Evolutionary conservation across 2,888 invertebrate species (phyloP).

Genomic region (Frankliniella fusca): DNA sequence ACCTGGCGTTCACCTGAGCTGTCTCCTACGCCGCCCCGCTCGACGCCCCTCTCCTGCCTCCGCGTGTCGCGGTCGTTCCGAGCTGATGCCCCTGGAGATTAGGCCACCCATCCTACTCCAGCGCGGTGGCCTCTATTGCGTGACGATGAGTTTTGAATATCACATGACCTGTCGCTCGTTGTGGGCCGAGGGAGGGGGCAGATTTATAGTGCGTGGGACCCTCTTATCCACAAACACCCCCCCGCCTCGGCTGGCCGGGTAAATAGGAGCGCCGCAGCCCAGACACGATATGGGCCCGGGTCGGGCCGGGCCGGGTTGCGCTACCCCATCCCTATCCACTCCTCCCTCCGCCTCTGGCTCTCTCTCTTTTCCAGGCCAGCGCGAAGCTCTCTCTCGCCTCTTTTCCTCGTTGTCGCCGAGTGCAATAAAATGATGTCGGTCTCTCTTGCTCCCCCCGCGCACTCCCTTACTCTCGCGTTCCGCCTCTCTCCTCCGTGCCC

Average conservation of each 20-base stretch:
- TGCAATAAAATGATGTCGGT: neutral
- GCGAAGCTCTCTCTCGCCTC: too few species aligned
- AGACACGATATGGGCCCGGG: neutral
- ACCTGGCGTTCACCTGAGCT: neutral
- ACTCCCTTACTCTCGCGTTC: neutral
- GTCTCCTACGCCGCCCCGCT: neutral
- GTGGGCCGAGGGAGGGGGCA: neutral
- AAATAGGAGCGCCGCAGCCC: neutral
- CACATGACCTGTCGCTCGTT: slow-evolving; percentile 19
- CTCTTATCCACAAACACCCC: neutral
- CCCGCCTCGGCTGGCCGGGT: neutral
- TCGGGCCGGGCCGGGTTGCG: neutral
- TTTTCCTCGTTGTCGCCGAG: neutral
- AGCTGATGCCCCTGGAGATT: slow-evolving; percentile 11
- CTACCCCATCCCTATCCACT: neutral
- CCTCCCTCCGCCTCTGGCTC: neutral
- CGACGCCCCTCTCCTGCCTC: neutral
- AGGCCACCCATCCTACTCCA: slow-evolving; percentile 18
- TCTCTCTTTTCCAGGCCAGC: too few species aligned
- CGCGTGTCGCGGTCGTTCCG: neutral
- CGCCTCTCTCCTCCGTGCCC: neutral
- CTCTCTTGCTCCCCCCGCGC: too few species aligned
- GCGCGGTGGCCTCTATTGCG: neutral
- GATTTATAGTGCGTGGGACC: slow-evolving; percentile 16
- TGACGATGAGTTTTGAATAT: slow-evolving; percentile 25